Base-by-base conservation (phyloP, 2,888 invertebrate species). In the Ichneumoninae sp. region DNA sequence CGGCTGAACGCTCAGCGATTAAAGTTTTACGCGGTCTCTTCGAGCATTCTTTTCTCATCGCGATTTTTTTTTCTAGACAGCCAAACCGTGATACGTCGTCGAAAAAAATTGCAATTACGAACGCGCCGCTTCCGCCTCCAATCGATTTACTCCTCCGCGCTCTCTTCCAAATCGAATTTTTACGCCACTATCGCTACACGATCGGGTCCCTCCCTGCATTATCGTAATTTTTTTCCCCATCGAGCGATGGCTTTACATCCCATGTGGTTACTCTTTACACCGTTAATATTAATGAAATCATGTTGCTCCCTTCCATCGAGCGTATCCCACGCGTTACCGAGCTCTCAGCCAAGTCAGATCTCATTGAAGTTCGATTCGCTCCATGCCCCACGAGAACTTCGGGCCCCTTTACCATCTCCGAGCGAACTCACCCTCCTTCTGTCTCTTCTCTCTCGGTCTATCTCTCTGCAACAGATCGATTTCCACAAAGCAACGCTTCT, bases 331-430 rank as follows among this genome's bases (percentile, higher is more conserved):
- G 22, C 5, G 62, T 47, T 65, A 47, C 66, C 36, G 1, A 7
- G 26, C 60, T 47, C 62, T 40, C 57, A 44, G 30, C 19, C 62
- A 33, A 65, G 44, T 65, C 76, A 52, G 52, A 76, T 76, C 65
- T 40, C 66, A 76, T 76, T 66, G 76, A 76, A 65, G 76, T 66
- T 54, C 65, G 54, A 66, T 54, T 65, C 54, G 65, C 66, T 26
- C 44, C 52, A 54, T 40, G 66, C 22, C 36, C 66, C 52, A 33
- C 47, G 65, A 52, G 26, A 36, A 52, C 16, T 54, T 50, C 74
- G 62, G 33, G 66, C 19, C 65, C 76, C 26, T 76, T 54, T 36
- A 40, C n/a, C 40, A 36, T 66, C 66, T 74, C 74, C 10, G 13
- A 65, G 19, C 30, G 47, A 54, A n/a, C 19, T 2, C 8, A 66